Percentiles rank a stretch among this genome's conserved stretches.
Evolutionary conservation across 1,140 invertebrate genomes (phyloP).

Genomic region (Sitobion miscanthi): DNA sequence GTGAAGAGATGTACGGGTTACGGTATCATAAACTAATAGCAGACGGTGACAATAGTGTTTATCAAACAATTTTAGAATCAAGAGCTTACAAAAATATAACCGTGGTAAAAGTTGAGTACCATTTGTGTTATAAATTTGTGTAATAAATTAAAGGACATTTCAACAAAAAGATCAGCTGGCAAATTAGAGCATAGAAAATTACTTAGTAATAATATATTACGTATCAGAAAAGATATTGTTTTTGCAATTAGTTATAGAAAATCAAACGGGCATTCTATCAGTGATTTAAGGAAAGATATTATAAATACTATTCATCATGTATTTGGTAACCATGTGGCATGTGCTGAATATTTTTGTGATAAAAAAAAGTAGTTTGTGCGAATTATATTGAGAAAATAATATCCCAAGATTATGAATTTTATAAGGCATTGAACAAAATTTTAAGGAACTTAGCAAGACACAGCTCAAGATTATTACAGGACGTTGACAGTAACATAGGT

Average conservation of each 20-base stretch:
- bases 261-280: neutral
- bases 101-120: neutral
- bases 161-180: neutral
- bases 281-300: neutral
- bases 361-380: neutral
- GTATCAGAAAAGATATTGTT: neutral
- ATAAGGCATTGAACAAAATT: neutral
- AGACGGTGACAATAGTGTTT: neutral
- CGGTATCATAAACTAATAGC: neutral
- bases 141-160: neutral
- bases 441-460: neutral
- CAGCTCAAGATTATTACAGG: neutral
- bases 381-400: neutral
- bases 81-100: conserved; percentile 6
- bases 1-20: neutral
- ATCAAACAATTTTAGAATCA: conserved; percentile 2
- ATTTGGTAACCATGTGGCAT: conserved; percentile 1
- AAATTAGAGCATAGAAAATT: neutral
- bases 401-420: neutral
- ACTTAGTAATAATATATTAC: neutral
- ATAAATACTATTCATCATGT: neutral
- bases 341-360: neutral
- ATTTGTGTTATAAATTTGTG: neutral
- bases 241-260: neutral
- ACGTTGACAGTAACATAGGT: neutral